Evolutionary conservation across 1,140 invertebrate species (phyloP), one percentile per base, ranked within the genome.

Genomic region (Pararge aegeria): DNA sequence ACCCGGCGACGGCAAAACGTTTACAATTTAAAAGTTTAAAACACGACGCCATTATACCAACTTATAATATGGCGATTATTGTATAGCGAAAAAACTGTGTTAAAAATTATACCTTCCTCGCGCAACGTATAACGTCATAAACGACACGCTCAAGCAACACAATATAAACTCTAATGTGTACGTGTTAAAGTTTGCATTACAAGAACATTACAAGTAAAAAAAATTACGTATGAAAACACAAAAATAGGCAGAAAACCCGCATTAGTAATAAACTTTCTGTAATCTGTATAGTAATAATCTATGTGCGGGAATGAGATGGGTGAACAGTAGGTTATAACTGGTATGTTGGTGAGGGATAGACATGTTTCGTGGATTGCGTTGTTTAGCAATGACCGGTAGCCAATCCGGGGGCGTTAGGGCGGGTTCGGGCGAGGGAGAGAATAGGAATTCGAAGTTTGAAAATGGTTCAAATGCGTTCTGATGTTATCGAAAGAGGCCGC

Each of bases 191-290:
- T 52, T 59, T 24, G 58, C 42, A 61, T 64, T 78, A 2, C 13
- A 56, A 48, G 44, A 38, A n/a, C 12, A 42, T 15, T 6, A 29
- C 55, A 24, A 24, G 7, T 62, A 64, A 70, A 73, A 67, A 74
- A 75, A 78, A 70, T 69, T 61, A 67, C 55, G 56, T 53, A 65
- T 62, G 58, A 73, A 75, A 66, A 68, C 70, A 78, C 68, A 55
- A 73, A 75, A 68, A 68, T 70, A 78, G 70, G 76, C 83, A 81
- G 80, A 81, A 87, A 84, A 84, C 82, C 71, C 63, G 70, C 70
- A 75, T 80, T 79, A 83, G 73, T 70, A 78, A 76, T 83, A 82
- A 78, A 78, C 72, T 78, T 78, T 78, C 65, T 77, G 73, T 80
- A 83, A 87, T 87, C 78, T 85, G 59, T 78, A 64, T 61, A 50